These are phyloP conservation scores for Gorsachius magnificus DNA, from an alignment of 2,797 vertebrate genomes.

Conservation along the genomic window DNA sequence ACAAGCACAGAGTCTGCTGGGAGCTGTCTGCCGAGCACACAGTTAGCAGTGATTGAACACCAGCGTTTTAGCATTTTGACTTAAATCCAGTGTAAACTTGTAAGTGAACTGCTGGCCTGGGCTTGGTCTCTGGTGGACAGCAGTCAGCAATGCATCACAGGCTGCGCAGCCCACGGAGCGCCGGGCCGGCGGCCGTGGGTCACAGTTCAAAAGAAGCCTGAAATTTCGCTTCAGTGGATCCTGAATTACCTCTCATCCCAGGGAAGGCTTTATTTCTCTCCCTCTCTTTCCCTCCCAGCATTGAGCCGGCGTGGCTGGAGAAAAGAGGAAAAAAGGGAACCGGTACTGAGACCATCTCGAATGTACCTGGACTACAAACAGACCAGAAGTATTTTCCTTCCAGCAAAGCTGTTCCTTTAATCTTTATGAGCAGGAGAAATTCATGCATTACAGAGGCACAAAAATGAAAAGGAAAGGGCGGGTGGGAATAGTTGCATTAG, in stretches of 20 bases:
- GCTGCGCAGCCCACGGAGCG: not conserved
- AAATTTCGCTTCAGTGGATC: slow-evolving; percentile 18
- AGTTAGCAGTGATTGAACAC: slow-evolving; percentile 60
- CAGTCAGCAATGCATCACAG: slow-evolving; percentile 40
- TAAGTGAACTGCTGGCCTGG: slow-evolving; percentile 43
- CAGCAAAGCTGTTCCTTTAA: slow-evolving; percentile 48
- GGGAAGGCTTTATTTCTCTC: not conserved
- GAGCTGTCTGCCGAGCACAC: slow-evolving; percentile 53
- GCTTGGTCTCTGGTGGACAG: slow-evolving; percentile 46
- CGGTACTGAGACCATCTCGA: not conserved
- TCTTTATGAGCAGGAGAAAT: slow-evolving; percentile 43
- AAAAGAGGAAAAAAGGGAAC: slow-evolving; percentile 11
- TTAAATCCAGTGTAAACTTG: slow-evolving; percentile 63
- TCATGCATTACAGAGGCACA: slow-evolving; percentile 48
- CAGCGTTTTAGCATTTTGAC: slow-evolving; percentile 56
- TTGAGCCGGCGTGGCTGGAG: not conserved
- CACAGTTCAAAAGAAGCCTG: slow-evolving; percentile 56
- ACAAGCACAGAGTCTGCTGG: slow-evolving; percentile 40
- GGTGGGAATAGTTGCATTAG: slow-evolving; percentile 51
- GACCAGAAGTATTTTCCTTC: slow-evolving; percentile 42
- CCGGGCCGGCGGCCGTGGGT: not conserved
- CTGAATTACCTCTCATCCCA: slow-evolving; percentile 28
- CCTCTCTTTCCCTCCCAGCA: not conserved
- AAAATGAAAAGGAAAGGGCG: slow-evolving; percentile 30
- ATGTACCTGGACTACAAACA: slow-evolving; percentile 38